Base-by-base conservation (phyloP, 2,797 vertebrate species). In the Neosilurus mollespiculum region DNA sequence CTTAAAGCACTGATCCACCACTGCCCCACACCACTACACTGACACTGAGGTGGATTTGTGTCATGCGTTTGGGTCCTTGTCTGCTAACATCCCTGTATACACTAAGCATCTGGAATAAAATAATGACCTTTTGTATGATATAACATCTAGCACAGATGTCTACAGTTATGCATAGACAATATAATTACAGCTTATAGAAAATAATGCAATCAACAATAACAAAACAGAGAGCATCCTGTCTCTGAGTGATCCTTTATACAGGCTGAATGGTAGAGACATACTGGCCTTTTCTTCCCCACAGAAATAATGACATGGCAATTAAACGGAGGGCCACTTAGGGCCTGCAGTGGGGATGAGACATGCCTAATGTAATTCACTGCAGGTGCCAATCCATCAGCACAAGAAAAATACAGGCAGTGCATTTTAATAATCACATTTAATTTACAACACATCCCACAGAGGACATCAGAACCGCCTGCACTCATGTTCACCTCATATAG, bases 231-330 rank as follows among this genome's bases (percentile, higher is more conserved):
- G n/a, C 34, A 78, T 43, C 59, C 77, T 53, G 18, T 2, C 9
- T 26, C 54, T 20, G 51, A 30, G 14, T 65, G 34, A 34, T 58
- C 51, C 71, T 69, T 65, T 24, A 65, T 58, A 78, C 84, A 84
- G 66, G 72, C 79, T 53, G 26, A 78, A 83, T 66, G 59, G 18
- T 5, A 85, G 0, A 84, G 83, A 88, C 87, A 84, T 86, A 87
- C n/a, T 37, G 88, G 78, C 79, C 16, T 79, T 65, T 83, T 83
- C 73, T 88, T 88, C 62, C 51, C 51, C 34, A 85, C 86, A 70
- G 82, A 90, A 89, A 84, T 86, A 87, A 87, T 73, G 78, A 87
- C 71, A 43, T 58, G 61, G 87, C 87, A 51, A 70, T 89, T 87
- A 88, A 86, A 81, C 81, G 82, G 56, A 89, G 77, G 67, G 53